These are phyloP conservation scores for Battus philenor DNA, from an alignment of 1,140 invertebrate genomes.

Conservation along the genomic window DNA sequence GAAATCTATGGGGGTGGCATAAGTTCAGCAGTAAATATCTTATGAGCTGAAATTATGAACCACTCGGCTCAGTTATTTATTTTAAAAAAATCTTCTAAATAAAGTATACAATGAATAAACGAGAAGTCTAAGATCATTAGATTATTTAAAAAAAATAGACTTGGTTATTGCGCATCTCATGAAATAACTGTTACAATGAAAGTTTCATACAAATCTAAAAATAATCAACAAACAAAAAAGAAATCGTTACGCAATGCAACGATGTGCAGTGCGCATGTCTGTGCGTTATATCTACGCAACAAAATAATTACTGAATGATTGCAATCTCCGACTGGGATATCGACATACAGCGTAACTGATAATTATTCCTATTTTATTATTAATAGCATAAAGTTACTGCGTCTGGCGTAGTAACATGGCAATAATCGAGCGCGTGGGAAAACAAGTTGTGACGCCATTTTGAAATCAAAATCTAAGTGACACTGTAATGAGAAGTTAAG, in stretches of 20 bases:
- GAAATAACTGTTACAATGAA: too few species aligned
- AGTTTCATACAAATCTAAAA: not conserved
- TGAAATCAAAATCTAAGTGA: constrained; percentile 11
- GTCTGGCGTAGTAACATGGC: not conserved
- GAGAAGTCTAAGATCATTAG: too few species aligned
- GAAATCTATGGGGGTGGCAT: too few species aligned
- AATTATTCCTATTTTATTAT: constrained; percentile 10
- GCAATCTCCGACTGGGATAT: constrained; percentile 3
- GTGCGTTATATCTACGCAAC: constrained; percentile 1
- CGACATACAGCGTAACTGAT: constrained; percentile 7
- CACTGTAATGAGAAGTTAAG: constrained; percentile 3
- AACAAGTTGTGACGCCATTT: constrained; percentile 9
- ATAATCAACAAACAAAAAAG: not conserved
- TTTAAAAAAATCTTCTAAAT: too few species aligned
- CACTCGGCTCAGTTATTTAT: too few species aligned
- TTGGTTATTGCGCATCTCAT: too few species aligned
- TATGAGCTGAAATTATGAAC: too few species aligned
- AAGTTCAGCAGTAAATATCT: too few species aligned
- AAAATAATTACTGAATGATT: constrained; percentile 3
- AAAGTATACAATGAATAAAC: too few species aligned
- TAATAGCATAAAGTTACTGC: not conserved
- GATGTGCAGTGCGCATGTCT: not conserved
- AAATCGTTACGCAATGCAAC: not conserved
- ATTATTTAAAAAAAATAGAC: too few species aligned
- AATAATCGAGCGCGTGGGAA: constrained; percentile 6